Conservation (phyloP, 2,888 invertebrate species). For the Gisinianus flammeolus region DNA sequence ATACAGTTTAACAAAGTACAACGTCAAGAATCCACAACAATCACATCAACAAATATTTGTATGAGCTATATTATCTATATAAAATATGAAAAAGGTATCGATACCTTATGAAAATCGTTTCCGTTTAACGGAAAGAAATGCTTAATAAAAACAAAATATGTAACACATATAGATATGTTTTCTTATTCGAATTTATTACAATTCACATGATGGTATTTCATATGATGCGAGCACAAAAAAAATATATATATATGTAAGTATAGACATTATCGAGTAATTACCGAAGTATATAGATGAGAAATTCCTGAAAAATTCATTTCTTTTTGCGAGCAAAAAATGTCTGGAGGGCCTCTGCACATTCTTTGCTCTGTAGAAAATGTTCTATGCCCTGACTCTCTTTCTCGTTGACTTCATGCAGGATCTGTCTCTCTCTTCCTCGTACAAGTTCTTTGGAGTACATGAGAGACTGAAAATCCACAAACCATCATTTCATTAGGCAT, state of each 20-base stretch:
- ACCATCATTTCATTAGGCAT: not conserved
- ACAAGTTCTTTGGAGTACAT: constrained; percentile 73
- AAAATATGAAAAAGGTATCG: too few species aligned
- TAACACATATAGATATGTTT: not conserved
- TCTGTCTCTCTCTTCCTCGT: constrained; percentile 67
- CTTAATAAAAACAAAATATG: too few species aligned
- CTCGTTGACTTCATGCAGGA: constrained; percentile 70
- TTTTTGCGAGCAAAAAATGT: constrained; percentile 15
- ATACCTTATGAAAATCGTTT: too few species aligned
- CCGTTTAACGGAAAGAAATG: too few species aligned
- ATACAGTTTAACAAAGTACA: not conserved
- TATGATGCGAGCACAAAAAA: too few species aligned
- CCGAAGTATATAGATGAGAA: too few species aligned
- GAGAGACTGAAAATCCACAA: constrained; percentile 66
- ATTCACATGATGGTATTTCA: too few species aligned
- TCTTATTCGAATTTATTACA: not conserved
- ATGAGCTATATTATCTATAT: not conserved
- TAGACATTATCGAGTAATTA: too few species aligned
- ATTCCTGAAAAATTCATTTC: not conserved
- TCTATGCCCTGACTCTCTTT: constrained; percentile 72
- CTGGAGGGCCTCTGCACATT: not conserved
- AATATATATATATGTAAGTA: too few species aligned
- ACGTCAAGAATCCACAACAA: not conserved
- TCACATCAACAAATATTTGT: not conserved
- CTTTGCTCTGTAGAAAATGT: constrained; percentile 60